A percentile compares a stretch with the other conserved stretches of the same genome.
phyloP scores from a whole-genome alignment of 2,113 vertebrate genomes.

The Xyrauchen texanus region DNA sequence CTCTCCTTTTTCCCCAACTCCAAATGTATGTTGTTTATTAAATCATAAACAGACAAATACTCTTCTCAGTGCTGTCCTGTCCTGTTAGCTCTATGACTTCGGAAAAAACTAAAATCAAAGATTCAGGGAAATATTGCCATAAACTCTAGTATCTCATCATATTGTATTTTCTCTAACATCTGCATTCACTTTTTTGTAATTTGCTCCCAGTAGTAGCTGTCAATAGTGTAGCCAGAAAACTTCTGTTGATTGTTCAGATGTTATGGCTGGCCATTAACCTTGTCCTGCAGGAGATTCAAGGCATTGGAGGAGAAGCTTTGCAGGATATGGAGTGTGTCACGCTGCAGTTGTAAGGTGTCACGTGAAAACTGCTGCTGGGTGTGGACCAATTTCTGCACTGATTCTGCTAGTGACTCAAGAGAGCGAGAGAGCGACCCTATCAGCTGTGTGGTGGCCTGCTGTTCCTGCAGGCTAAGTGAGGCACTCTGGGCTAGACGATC shows the following conservation, averaged over 20 bases:
- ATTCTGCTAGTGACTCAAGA: constrained; percentile 70
- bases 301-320: constrained; percentile 72
- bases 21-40: not conserved
- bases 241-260: not conserved
- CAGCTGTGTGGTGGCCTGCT: constrained; percentile 69
- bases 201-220: not conserved
- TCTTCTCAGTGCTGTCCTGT: not conserved
- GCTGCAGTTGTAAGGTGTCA: constrained; percentile 73
- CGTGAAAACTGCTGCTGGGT: constrained; percentile 74
- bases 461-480: constrained; percentile 72
- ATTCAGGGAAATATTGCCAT: constrained; percentile 1
- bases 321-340: constrained; percentile 72
- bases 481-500: constrained; percentile 64
- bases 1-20: not conserved
- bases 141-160: constrained; percentile 15
- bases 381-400: constrained; percentile 73
- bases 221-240: not conserved
- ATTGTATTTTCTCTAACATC: not conserved
- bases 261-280: constrained; percentile 52
- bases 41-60: not conserved
- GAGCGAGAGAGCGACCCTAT: constrained; percentile 72
- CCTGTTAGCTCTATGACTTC: not conserved
- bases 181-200: not conserved
- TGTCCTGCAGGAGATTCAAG: constrained; percentile 69
- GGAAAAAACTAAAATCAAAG: not conserved